Conservation (phyloP, 2,888 invertebrate species). For the Pyralis farinalis region DNA sequence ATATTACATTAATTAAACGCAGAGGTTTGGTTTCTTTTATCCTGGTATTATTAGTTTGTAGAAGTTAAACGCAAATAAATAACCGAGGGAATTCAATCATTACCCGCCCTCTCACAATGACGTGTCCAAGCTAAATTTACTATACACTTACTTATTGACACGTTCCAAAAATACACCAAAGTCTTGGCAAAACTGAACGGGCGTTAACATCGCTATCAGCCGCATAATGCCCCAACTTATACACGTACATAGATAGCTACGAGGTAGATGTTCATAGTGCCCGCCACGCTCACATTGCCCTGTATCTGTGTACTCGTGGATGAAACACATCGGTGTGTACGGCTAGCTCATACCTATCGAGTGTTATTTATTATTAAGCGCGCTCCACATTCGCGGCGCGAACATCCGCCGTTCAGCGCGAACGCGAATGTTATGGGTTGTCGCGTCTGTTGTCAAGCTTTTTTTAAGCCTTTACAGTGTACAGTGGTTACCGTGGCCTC, state of each 20-base stretch:
- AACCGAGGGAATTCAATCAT: conserved; percentile 58
- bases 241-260: conserved; percentile 26
- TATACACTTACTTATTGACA: conserved; percentile 79
- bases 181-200: conserved; percentile 79
- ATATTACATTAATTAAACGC: not conserved
- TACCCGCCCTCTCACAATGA: conserved; percentile 56
- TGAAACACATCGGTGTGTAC: too few relatives aligned
- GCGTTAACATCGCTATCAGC: conserved; percentile 77
- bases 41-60: not conserved
- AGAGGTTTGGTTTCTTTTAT: not conserved
- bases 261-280: conserved; percentile 27
- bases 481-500: too few relatives aligned
- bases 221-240: conserved; percentile 66
- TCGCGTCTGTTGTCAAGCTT: too few relatives aligned
- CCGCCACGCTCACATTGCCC: conserved; percentile 31
- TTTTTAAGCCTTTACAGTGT: too few relatives aligned
- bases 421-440: too few relatives aligned
- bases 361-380: too few relatives aligned
- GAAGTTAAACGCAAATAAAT: conserved; percentile 32
- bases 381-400: too few relatives aligned
- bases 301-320: conserved; percentile 18
- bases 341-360: too few relatives aligned
- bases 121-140: conserved; percentile 75
- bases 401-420: too few relatives aligned
- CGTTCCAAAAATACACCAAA: conserved; percentile 75